Percentiles rank a stretch among this genome's conserved stretches.
Evolutionary conservation across 2,797 vertebrate species (phyloP).

Genomic region (Lagodon rhomboides): DNA sequence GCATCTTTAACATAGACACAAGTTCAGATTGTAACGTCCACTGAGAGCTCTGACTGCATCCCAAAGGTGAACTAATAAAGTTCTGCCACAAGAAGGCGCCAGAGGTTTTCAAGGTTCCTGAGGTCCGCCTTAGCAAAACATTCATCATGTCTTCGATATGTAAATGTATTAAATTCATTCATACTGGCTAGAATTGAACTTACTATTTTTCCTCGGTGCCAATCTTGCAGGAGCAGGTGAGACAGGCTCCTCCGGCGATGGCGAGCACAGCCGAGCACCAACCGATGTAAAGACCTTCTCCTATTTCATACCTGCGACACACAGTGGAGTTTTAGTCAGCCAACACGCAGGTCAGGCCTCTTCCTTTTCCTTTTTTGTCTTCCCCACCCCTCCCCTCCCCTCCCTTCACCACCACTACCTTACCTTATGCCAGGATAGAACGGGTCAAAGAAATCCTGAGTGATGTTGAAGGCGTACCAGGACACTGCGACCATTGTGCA

Average conservation of each 20-base stretch:
- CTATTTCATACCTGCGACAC: constrained; percentile 89
- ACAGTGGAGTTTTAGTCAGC: constrained; percentile 16
- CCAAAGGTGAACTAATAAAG: background rate
- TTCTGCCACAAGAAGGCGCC: background rate
- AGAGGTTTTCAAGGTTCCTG: background rate
- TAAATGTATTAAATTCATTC: background rate
- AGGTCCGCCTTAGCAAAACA: background rate
- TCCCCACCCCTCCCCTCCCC: background rate
- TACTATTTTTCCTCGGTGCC: constrained; percentile 79
- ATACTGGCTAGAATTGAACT: constrained; percentile 46
- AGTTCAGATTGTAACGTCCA: background rate
- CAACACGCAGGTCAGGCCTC: background rate
- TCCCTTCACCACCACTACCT: constrained; percentile 51
- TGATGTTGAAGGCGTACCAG: constrained; percentile 96
- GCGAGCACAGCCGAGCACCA: constrained; percentile 91
- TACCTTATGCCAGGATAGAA: constrained; percentile 88
- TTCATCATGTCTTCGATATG: background rate
- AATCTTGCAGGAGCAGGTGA: constrained; percentile 84
- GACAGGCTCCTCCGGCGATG: constrained; percentile 81
- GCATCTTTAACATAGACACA: background rate
- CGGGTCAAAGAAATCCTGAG: constrained; percentile 91
- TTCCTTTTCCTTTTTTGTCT: too few relatives aligned
- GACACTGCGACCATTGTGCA: constrained; percentile 91
- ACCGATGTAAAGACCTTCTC: constrained; percentile 92
- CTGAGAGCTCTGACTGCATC: background rate